Evolutionary conservation across 2,113 vertebrate genomes (phyloP).

Genomic region (Gavialis gangeticus): DNA sequence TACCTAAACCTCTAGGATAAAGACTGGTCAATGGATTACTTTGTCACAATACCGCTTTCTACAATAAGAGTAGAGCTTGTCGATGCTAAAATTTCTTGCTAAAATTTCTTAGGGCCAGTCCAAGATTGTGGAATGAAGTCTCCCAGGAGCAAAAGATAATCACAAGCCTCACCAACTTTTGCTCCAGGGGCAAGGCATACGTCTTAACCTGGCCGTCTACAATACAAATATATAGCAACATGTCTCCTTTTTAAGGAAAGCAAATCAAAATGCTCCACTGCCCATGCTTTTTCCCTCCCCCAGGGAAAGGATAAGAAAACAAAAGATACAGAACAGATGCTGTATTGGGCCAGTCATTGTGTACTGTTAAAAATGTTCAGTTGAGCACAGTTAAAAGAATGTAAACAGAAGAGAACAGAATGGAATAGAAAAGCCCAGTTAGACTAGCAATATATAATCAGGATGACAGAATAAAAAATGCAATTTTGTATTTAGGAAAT

Average conservation of each 20-base stretch:
- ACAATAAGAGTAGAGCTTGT: neutral
- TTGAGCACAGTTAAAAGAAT: too few relatives aligned
- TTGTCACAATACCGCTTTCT: neutral
- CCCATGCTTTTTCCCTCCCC: neutral
- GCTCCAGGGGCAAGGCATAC: neutral
- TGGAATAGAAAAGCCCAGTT: neutral
- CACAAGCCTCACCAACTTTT: neutral
- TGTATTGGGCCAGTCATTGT: neutral
- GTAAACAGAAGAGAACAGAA: neutral
- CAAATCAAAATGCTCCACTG: neutral
- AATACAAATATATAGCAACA: neutral
- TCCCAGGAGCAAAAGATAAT: neutral
- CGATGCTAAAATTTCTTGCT: too few relatives aligned
- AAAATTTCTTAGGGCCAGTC: neutral
- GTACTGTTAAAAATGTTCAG: too few relatives aligned
- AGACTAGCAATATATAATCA: conserved; percentile 21
- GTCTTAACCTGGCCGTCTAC: neutral
- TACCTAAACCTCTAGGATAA: neutral
- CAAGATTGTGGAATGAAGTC: neutral
- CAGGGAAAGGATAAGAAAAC: neutral
- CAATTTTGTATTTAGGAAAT: neutral
- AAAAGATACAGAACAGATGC: neutral
- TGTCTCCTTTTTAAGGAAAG: neutral
- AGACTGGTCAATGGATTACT: too few relatives aligned
- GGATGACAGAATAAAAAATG: neutral